Percentiles rank a stretch among this genome's conserved stretches.
Conservation (phyloP, 2,888 invertebrate species). For the Sarcophaga caerulescens region DNA sequence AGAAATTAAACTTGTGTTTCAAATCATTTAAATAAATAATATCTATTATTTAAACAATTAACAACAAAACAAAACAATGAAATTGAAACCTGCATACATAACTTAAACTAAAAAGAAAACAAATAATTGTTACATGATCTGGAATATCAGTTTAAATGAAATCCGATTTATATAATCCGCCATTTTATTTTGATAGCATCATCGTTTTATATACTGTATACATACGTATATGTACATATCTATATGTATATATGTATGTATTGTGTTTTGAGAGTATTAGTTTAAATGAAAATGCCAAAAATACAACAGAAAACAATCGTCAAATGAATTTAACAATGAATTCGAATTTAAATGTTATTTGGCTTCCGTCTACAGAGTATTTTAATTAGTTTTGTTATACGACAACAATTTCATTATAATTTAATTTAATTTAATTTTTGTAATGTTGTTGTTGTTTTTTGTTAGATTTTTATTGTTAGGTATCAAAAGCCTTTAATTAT, state of each 20-base stretch:
- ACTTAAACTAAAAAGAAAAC: constrained; percentile 14
- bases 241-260: not conserved
- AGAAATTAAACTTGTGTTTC: too few species aligned
- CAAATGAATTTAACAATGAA: too few species aligned
- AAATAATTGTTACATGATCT: constrained; percentile 37
- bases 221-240: not conserved
- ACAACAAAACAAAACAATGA: constrained; percentile 10
- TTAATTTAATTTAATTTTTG: constrained; percentile 42
- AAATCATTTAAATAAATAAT: too few species aligned
- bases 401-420: constrained; percentile 29
- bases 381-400: constrained; percentile 37
- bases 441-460: constrained; percentile 8
- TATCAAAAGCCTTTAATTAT: constrained; percentile 1
- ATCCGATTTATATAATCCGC: constrained; percentile 52
- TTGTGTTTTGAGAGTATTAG: too few species aligned
- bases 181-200: constrained; percentile 26
- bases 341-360: constrained; percentile 37
- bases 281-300: too few species aligned
- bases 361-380: constrained; percentile 50
- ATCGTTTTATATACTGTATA: constrained; percentile 3
- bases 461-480: constrained; percentile 36
- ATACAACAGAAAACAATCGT: too few species aligned
- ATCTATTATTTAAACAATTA: constrained; percentile 4
- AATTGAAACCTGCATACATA: constrained; percentile 40
- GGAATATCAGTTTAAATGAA: constrained; percentile 41